A percentile compares a stretch with the other conserved stretches of the same genome.
These are phyloP conservation scores for Rhagonycha fulva DNA, from an alignment of 2,888 invertebrate species.

Conservation along the genomic window DNA sequence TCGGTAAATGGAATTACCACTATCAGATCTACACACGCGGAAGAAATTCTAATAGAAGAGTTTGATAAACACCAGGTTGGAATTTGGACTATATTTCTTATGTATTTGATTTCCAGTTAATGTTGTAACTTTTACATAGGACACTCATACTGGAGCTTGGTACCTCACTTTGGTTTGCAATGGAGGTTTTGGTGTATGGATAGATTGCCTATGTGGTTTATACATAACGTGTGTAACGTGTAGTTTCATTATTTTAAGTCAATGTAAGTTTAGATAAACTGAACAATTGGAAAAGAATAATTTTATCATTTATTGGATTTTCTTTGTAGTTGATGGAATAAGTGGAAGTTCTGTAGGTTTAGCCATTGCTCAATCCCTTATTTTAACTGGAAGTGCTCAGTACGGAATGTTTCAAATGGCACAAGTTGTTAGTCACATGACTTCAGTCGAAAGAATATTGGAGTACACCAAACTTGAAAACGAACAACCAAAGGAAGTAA, in stretches of 20 bases:
- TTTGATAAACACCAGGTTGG: constrained; percentile 67
- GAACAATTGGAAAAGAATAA: not conserved
- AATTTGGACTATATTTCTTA: not conserved
- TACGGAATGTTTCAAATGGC: constrained; percentile 77
- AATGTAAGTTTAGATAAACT: constrained; percentile 53
- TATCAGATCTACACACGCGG: constrained; percentile 75
- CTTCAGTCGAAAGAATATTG: constrained; percentile 75
- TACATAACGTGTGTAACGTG: constrained; percentile 65
- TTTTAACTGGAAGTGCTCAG: constrained; percentile 77
- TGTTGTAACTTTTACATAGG: constrained; percentile 43
- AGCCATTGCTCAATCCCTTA: constrained; percentile 69
- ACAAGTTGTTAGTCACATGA: constrained; percentile 73
- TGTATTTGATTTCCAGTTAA: not conserved
- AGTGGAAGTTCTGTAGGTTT: constrained; percentile 67
- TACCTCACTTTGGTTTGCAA: constrained; percentile 65
- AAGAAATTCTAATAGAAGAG: constrained; percentile 67
- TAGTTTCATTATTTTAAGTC: constrained; percentile 61
- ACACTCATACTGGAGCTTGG: constrained; percentile 68
- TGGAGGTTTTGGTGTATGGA: constrained; percentile 67
- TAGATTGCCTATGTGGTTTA: constrained; percentile 64
- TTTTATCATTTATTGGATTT: not conserved
- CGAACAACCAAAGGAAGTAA: constrained; percentile 63
- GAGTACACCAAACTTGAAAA: constrained; percentile 75
- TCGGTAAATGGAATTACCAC: constrained; percentile 82
- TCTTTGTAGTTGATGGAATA: constrained; percentile 37